A percentile compares a stretch with the other conserved stretches of the same genome.
Evolutionary conservation across 2,113 vertebrate species (phyloP).

Genomic region (Corythornis cristatus): DNA sequence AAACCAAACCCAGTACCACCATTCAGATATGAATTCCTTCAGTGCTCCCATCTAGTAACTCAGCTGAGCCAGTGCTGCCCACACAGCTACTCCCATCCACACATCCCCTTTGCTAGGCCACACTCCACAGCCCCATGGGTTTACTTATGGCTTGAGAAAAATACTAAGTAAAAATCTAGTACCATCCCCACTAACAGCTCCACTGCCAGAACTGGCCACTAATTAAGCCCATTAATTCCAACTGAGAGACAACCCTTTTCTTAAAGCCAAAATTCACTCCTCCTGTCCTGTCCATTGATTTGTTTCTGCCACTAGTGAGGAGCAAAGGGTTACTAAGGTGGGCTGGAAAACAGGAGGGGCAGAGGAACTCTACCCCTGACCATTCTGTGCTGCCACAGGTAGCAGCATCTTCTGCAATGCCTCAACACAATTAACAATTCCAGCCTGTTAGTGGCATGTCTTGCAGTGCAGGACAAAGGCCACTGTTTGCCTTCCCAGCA

Average conservation of each 20-base stretch:
- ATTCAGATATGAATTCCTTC: neutral
- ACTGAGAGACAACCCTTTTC: neutral
- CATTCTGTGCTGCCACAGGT: neutral
- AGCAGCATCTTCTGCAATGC: neutral
- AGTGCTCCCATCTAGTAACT: neutral
- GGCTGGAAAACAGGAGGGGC: neutral
- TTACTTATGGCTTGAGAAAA: neutral
- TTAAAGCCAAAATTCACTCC: neutral
- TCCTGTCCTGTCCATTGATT: neutral
- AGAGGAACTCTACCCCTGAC: neutral
- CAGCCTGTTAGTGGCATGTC: accelerated
- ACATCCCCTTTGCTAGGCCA: neutral
- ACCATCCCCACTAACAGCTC: neutral
- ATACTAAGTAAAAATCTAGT: neutral
- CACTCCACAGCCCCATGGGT: neutral
- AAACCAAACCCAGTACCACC: neutral
- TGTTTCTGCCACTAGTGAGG: neutral
- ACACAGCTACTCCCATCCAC: neutral
- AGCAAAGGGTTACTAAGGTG: neutral
- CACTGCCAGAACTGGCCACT: neutral
- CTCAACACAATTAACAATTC: neutral
- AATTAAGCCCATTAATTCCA: neutral
- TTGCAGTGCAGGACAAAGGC: neutral
- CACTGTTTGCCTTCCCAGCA: neutral
- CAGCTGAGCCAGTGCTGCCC: neutral